These are phyloP conservation scores for Tyrannus savana DNA, from an alignment of 2,113 vertebrate genomes.

Conservation along the genomic window DNA sequence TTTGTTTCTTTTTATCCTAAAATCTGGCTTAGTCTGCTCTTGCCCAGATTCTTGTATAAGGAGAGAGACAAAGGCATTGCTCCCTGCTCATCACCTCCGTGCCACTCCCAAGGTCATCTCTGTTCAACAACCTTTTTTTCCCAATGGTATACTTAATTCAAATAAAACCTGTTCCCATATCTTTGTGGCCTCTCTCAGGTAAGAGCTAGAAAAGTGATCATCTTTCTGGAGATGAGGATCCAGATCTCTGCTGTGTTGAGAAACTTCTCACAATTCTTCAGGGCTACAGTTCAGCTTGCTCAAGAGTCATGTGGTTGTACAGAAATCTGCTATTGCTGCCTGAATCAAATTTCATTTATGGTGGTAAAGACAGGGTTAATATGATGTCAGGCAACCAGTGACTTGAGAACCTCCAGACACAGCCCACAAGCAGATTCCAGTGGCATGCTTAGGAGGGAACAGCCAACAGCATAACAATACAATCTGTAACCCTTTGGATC, in stretches of 20 bases:
- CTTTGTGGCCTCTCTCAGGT: not conserved
- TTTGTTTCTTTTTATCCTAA: not conserved
- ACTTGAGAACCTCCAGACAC: constrained; percentile 2
- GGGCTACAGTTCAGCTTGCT: not conserved
- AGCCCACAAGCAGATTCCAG: not conserved
- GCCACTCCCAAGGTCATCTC: not conserved
- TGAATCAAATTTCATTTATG: not conserved
- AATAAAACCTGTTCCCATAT: not conserved
- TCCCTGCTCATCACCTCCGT: not conserved
- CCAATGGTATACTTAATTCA: not conserved
- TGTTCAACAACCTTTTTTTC: not conserved
- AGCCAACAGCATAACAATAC: not conserved
- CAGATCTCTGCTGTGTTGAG: not conserved
- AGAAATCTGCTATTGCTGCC: not conserved
- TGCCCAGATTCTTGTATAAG: not conserved
- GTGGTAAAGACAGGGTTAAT: not conserved
- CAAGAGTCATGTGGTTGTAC: fast-evolving
- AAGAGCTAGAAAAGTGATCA: not conserved
- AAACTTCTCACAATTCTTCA: not conserved
- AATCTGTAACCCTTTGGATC: not conserved
- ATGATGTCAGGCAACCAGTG: not conserved
- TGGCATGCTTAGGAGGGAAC: not conserved
- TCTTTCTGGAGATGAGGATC: not conserved
- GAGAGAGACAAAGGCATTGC: not conserved
- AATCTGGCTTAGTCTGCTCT: not conserved